Evolutionary conservation across 2,113 vertebrate species (phyloP).

Genomic region (Dicerorhinus sumatrensis): DNA sequence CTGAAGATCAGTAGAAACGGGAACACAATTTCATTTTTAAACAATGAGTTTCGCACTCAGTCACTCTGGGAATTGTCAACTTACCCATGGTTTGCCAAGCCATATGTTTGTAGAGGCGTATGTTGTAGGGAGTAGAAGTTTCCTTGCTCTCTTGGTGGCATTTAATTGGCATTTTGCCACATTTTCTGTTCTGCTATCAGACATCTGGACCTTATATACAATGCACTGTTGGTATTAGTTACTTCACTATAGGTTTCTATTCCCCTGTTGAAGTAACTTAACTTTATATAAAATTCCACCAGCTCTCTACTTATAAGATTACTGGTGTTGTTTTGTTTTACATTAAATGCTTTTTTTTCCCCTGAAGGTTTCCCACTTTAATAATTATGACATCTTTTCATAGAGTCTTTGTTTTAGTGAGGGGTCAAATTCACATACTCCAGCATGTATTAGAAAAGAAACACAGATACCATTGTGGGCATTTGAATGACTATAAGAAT

Average conservation of each 20-base stretch:
- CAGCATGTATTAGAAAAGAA: constrained; percentile 32
- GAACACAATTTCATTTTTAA: background rate
- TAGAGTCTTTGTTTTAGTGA: background rate
- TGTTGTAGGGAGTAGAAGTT: background rate
- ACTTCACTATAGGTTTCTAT: background rate
- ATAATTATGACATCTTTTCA: constrained; percentile 47
- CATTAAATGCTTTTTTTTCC: background rate
- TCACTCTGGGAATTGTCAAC: background rate
- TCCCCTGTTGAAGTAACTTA: background rate
- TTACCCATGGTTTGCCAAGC: background rate
- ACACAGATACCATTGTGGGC: background rate
- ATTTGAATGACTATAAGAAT: background rate
- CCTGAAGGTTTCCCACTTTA: background rate
- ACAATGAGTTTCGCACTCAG: background rate
- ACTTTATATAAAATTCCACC: background rate
- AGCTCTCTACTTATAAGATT: background rate
- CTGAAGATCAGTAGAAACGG: background rate
- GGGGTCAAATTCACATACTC: background rate
- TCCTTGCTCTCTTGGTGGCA: background rate
- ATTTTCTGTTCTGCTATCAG: background rate
- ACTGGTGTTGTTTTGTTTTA: background rate
- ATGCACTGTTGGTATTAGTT: background rate
- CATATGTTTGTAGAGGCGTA: background rate
- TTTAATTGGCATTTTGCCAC: background rate
- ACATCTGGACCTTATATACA: background rate